phyloP scores from a whole-genome alignment of 2,888 invertebrate genomes.

The Hoplodrina blanda region DNA sequence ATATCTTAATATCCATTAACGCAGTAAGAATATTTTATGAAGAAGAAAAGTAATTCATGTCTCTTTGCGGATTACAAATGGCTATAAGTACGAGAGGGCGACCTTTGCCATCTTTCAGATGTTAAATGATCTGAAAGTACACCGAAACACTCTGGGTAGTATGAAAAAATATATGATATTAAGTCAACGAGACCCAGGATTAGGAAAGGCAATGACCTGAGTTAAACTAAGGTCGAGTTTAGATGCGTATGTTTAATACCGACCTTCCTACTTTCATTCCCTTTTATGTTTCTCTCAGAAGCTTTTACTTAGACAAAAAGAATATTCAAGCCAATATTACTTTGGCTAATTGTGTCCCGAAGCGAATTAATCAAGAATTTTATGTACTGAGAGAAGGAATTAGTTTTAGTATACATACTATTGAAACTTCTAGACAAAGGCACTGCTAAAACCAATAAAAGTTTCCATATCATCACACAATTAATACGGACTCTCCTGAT shows the following conservation, averaged over 20 bases:
- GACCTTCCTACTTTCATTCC: slow-evolving; percentile 20
- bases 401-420: background rate
- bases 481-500: no score
- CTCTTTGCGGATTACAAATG: slow-evolving; percentile 36
- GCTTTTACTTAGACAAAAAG: slow-evolving; percentile 13
- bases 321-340: slow-evolving; percentile 6
- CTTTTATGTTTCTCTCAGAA: slow-evolving; percentile 39
- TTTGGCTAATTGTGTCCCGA: slow-evolving; percentile 14
- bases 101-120: slow-evolving; percentile 42
- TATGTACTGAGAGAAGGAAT: background rate
- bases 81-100: slow-evolving; percentile 29
- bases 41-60: slow-evolving; percentile 31
- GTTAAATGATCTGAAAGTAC: slow-evolving; percentile 58
- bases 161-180: slow-evolving; percentile 58
- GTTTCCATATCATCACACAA: background rate
- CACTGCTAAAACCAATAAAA: background rate
- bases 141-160: slow-evolving; percentile 34
- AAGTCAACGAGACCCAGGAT: slow-evolving; percentile 50
- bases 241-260: slow-evolving; percentile 37
- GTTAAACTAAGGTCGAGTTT: slow-evolving; percentile 44
- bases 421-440: background rate
- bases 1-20: slow-evolving; percentile 24
- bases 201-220: slow-evolving; percentile 49
- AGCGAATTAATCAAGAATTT: background rate
- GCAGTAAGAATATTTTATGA: slow-evolving; percentile 43